Base-by-base conservation (phyloP, 2,113 vertebrate species). In the Xenopus borealis region DNA sequence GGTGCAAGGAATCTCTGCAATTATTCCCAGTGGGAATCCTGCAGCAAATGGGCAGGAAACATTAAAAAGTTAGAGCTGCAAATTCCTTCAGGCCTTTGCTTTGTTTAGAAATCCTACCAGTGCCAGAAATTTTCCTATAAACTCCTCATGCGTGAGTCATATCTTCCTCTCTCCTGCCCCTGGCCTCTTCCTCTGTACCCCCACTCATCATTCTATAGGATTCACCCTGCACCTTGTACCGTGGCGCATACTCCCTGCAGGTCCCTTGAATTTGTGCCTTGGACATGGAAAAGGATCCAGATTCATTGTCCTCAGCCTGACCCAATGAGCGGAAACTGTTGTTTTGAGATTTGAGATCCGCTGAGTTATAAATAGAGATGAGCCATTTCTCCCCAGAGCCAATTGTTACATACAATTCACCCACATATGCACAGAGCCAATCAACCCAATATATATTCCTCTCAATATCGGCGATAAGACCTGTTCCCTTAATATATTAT, bases 361-460 rank as follows among this genome's bases (percentile, higher is more conserved):
- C 18, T 64, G 3, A n/a, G 63, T 61, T 75, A 75, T 69, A 40
- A 69, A 75, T 69, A 69, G 66, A 52, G 19, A 30, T 52, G 45
- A 75, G 68, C 45, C 23, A 40, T 47, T 61, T 50, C n/a, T n/a
- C 57, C 72, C 55, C 20, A 13, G 45, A 55, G 14, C 17, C 33
- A 40, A 40, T 4, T 9, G 33, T 40, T 27, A 9, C 33, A 7
- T 6, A 40, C 33, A 40, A 40, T 40, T 40, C 33, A 1, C 33
- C 33, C 33, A 6, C 33, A 40, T 40, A 6, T 40, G 5, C 33
- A 1, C 33, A 6, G 6, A 40, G 33, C 33, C 33, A 27, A 27
- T 27, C 23, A 27, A 27, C 33, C 33, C 33, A 27, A 27, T 3
- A n/a, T n/a, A n/a, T n/a, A n/a, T n/a, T n/a, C n/a, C n/a, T n/a